Conservation (phyloP, 2,888 invertebrate genomes). For the Apodemia hepburni region DNA sequence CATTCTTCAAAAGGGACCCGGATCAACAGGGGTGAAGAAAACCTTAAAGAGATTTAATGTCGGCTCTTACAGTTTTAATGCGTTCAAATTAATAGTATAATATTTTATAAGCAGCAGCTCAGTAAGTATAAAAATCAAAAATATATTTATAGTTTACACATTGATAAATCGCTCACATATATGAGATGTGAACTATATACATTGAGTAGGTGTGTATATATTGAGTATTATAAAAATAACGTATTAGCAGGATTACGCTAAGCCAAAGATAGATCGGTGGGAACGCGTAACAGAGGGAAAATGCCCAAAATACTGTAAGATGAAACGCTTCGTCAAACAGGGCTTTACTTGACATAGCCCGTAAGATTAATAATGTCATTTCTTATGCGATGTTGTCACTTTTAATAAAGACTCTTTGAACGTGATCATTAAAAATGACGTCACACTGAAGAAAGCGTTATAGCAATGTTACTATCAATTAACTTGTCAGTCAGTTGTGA, state of each 20-base stretch:
- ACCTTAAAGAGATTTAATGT: no score
- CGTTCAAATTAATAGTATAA: no score
- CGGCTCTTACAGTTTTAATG: no score
- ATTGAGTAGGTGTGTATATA: constrained; percentile 11
- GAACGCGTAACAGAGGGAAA: constrained; percentile 32
- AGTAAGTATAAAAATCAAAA: no score
- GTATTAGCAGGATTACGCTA: constrained; percentile 53
- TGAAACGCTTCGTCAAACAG: constrained; percentile 33
- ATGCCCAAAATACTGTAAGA: constrained; percentile 20
- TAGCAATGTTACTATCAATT: constrained; percentile 9
- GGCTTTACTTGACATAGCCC: constrained; percentile 22
- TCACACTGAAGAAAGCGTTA: background rate
- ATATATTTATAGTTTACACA: background rate
- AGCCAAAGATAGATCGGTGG: constrained; percentile 50
- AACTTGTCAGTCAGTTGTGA: constrained; percentile 3
- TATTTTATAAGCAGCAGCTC: no score
- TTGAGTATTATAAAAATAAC: constrained; percentile 49
- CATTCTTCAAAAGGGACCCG: no score
- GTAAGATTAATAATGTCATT: constrained; percentile 22
- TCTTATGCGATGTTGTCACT: constrained; percentile 23
- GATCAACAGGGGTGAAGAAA: no score
- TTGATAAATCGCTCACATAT: background rate
- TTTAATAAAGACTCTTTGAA: constrained; percentile 18
- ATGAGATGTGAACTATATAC: background rate
- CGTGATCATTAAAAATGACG: constrained; percentile 17